phyloP scores from a whole-genome alignment of 2,888 invertebrate species.

The Ectemnius cavifrons region DNA sequence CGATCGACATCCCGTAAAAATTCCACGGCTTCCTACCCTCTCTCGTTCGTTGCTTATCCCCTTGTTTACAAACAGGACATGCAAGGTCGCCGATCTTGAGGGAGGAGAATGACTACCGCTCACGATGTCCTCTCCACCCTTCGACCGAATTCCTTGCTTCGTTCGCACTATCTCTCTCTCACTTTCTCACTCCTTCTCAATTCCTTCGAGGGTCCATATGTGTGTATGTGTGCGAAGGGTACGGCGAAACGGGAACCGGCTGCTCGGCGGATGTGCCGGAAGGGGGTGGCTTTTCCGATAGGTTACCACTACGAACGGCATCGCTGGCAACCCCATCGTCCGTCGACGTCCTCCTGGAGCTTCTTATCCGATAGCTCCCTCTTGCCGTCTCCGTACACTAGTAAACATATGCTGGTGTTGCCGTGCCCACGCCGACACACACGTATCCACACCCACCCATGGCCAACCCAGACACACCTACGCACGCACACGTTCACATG shows the following conservation, averaged over 20 bases:
- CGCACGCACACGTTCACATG: conserved; percentile 41
- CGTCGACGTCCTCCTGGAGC: conserved; percentile 33
- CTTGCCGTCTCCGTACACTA: conserved; percentile 54
- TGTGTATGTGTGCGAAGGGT: conserved; percentile 24
- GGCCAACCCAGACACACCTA: conserved; percentile 3
- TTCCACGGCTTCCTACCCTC: conserved; percentile 1
- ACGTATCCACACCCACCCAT: conserved; percentile 34
- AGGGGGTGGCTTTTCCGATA: conserved; percentile 58
- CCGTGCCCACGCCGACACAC: conserved; percentile 14
- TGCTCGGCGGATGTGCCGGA: conserved; percentile 38
- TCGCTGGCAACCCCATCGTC: conserved; percentile 42
- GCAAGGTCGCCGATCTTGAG: conserved; percentile 52
- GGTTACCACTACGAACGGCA: conserved; percentile 36
- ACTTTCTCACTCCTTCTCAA: too few species aligned
- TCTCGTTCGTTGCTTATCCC: conserved; percentile 13
- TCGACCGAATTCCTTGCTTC: conserved; percentile 44
- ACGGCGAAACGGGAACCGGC: conserved; percentile 22
- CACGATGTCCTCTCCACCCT: conserved; percentile 30
- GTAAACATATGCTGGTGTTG: conserved; percentile 65
- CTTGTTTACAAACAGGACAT: conserved; percentile 55
- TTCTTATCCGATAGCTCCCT: conserved; percentile 49
- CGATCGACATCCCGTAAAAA: conserved; percentile 28
- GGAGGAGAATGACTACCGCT: conserved; percentile 36
- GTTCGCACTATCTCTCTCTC: neutral
- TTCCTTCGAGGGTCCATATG: too few species aligned